phyloP scores from a whole-genome alignment of 35 echinoderm and acorn worm species.

The Apostichopus japonicus region DNA sequence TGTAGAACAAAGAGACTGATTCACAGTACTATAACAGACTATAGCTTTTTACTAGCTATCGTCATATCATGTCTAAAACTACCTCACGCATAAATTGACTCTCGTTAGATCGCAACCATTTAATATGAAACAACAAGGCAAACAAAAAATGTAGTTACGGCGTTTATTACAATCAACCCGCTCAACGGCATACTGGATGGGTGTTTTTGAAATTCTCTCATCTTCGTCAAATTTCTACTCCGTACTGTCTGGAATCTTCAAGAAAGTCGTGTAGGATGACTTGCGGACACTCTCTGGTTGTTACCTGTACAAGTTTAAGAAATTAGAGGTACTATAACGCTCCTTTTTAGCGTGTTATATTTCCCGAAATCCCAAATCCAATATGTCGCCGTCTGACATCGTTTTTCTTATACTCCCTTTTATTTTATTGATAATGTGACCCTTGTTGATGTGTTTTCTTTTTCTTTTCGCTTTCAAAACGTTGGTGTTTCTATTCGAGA shows the following conservation, averaged over 20 bases:
- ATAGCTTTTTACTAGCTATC: background rate
- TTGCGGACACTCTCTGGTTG: background rate
- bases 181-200: constrained; percentile 44
- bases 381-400: constrained; percentile 48
- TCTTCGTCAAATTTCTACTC: background rate
- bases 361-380: constrained; percentile 42
- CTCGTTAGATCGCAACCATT: constrained; percentile 51
- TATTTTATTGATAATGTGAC: constrained; percentile 50
- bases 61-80: constrained; percentile 26
- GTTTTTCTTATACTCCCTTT: constrained; percentile 38
- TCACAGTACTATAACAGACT: background rate
- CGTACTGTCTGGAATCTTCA: background rate
- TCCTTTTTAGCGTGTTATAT: constrained; percentile 32
- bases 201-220: background rate
- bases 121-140: constrained; percentile 55
- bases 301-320: constrained; percentile 2
- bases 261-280: constrained; percentile 23
- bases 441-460: constrained; percentile 22
- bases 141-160: constrained; percentile 55
- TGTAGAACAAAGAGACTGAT: background rate
- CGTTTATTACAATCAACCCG: constrained; percentile 47
- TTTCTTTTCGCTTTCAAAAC: constrained; percentile 33
- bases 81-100: constrained; percentile 54
- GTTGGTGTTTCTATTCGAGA: constrained; percentile 15
- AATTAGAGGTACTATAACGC: constrained; percentile 28